Base-by-base conservation (phyloP, 2,113 vertebrate genomes). In the Brachionichthys hirsutus region DNA sequence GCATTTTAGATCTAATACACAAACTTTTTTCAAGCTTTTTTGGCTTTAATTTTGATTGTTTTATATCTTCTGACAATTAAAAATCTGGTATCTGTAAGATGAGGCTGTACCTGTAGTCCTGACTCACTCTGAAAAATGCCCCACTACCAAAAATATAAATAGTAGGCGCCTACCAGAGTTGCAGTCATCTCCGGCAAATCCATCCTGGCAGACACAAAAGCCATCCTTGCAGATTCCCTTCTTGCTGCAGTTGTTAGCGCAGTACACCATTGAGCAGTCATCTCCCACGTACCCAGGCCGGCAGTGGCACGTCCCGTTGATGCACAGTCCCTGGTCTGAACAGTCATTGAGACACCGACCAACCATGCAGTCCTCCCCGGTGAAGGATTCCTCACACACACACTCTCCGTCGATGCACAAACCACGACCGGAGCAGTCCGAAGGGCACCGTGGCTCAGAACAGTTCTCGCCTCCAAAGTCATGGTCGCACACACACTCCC, bases 331-430 rank as follows among this genome's bases (percentile, higher is more conserved):
- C 48, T 93, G 94, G 65, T 94, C 94, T 0, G 93, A 97, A 83
- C 97, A 99, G 90, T 98, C 95, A 1, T 82, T 92, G 2, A 95
- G 94, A 57, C 97, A 99, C 48, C 93, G 86, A 24, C 94, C 91
- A 40, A 93, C 82, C 4, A 92, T 91, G 83, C 97, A 99, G 61
- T 96, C 95, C 7, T 95, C 92, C 0, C 97, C 97, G 0, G 90
- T 53, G 85, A 92, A 98, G 4, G 94, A 90, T 63, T 97, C 97
- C 61, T 99, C 95, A 2, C 97, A 99, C 61, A 98, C 75, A 2
- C 97, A 99, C 77, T 96, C 93, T 1, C 95, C 95, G 0, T 96
- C 95, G 60, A 98, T 93, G 6, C 97, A 99, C 65, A 97, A 85
- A 4, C 97, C 97, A 0, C 86, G 92, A 53, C 93, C 92, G 2